Base-by-base conservation (phyloP, 2,797 vertebrate genomes). In the Poliocrania exsul region DNA sequence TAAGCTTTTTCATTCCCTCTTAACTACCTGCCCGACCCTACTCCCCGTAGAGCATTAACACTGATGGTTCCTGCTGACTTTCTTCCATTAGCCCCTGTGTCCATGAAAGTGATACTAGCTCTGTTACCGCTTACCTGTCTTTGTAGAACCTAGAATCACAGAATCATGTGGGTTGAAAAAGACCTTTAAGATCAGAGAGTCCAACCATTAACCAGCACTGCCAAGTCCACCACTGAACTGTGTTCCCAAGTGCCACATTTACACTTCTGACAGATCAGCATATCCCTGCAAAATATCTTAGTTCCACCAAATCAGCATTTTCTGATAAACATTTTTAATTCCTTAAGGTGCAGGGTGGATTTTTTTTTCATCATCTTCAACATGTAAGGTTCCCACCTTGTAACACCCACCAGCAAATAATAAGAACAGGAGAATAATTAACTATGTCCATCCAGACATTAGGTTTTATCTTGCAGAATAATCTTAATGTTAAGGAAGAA, bases 1-100 rank as follows among this genome's bases (percentile, higher is more conserved):
- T 58, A 62, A 86, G 6, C 37, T 11, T 77, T 86, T 70, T 37
- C 3, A 10, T 67, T 82, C 35, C 29, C 10, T 70, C 25, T 92
- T 70, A 33, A 24, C 7, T 25, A n/a, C 15, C 25, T n/a, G 10
- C 31, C 8, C 2, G 3, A 40, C 0, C 25, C 8, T 3, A 11
- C 29, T 21, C 2, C 8, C 2, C 18, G 26, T 13, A 21, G 19
- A 64, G 23, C 16, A 16, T 47, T 47, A 81, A n/a, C 33, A 47
- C 5, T 40, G 31, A 7, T 44, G 4, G 40, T 86, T 84, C 26
- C 61, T 24, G 6, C n/a, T 86, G 60, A 20, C n/a, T 81, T 78
- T 37, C 49, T 84, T 81, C 57, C 13, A 13, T 35, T 33, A 73
- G 17, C 31, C 13, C 5, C 17, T 20, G 1, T 42, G 81, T 61